These are phyloP conservation scores for Eilema caniola DNA, from an alignment of 2,888 invertebrate genomes.

Conservation along the genomic window DNA sequence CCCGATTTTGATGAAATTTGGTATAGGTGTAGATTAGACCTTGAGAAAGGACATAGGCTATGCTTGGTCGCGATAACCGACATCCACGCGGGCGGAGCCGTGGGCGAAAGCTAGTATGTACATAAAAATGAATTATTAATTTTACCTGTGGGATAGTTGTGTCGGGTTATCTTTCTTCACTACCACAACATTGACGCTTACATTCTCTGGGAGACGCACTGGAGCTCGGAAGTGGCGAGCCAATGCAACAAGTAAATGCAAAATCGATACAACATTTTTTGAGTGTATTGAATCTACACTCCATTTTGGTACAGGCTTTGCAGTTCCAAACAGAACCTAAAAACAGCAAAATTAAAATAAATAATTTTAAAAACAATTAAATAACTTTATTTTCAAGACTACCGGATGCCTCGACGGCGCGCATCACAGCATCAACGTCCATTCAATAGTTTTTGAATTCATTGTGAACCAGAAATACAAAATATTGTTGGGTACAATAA, in stretches of 20 bases:
- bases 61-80: too few species aligned
- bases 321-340: slow-evolving; percentile 90
- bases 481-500: too few species aligned
- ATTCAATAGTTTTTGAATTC: too few species aligned
- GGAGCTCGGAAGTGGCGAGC: slow-evolving; percentile 98
- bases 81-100: too few species aligned
- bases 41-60: too few species aligned
- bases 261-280: slow-evolving; percentile 98
- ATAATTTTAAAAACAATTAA: too few species aligned
- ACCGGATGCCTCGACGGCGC: too few species aligned
- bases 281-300: slow-evolving; percentile 98
- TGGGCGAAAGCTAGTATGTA: too few species aligned
- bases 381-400: neutral
- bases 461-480: too few species aligned
- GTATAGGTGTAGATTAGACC: too few species aligned
- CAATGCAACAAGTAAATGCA: slow-evolving; percentile 97
- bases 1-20: too few species aligned
- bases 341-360: slow-evolving; percentile 32
- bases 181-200: slow-evolving; percentile 96
- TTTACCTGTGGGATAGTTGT: slow-evolving; percentile 89
- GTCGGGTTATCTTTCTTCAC: slow-evolving; percentile 93
- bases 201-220: slow-evolving; percentile 98
- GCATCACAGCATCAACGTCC: too few species aligned
- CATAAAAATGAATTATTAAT: neutral
- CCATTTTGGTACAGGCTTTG: slow-evolving; percentile 96